Base-by-base conservation (phyloP, 2,797 vertebrate genomes). In the Megalops cyprinoides region DNA sequence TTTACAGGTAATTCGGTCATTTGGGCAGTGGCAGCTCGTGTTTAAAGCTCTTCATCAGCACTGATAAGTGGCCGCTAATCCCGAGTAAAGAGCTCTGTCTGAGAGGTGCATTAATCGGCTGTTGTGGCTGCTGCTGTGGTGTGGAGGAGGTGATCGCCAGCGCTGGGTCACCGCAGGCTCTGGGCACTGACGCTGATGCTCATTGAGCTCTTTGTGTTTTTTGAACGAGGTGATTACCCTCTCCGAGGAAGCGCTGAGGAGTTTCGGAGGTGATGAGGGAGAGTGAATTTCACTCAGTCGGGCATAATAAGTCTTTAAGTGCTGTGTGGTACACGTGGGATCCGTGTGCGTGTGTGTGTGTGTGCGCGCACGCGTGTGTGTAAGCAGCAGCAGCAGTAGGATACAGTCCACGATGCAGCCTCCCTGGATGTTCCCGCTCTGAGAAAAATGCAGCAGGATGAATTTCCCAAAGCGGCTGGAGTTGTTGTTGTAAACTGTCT, bases 401-500 rank as follows among this genome's bases (percentile, higher is more conserved):
- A 98, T 98, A 98, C 97, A 98, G 81, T 98, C 97, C 1, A 97
- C 92, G 85, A 98, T 95, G 81, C 95, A 95, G 84, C 97, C 97
- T 87, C 97, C 97, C 83, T 98, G 96, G 91, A 98, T 97, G 90
- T 97, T 96, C 51, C 97, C 97, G 0, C 96, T 90, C 83, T 96
- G 95, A 58, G 96, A 97, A 90, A 98, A 98, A 90, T 97, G 96
- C 87, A 98, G 95, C 88, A 97, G 97, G 90, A 98, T 97, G 90
- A 98, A 98, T 88, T 98, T 98, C 82, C 97, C 97, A 71, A 98
- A 98, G 80, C 97, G 97, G 77, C 97, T 98, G 85, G 97, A 98
- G 90, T 98, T 98, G 92, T 98, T 98, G 92, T 98, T 98, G 92
- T 98, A 98, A 87, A 98, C 95, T 0, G 97, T 98, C 88, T 97